A percentile compares a stretch with the other conserved stretches of the same genome.
Conservation (phyloP, 2,113 vertebrate species). For the Heloderma charlesbogerti region DNA sequence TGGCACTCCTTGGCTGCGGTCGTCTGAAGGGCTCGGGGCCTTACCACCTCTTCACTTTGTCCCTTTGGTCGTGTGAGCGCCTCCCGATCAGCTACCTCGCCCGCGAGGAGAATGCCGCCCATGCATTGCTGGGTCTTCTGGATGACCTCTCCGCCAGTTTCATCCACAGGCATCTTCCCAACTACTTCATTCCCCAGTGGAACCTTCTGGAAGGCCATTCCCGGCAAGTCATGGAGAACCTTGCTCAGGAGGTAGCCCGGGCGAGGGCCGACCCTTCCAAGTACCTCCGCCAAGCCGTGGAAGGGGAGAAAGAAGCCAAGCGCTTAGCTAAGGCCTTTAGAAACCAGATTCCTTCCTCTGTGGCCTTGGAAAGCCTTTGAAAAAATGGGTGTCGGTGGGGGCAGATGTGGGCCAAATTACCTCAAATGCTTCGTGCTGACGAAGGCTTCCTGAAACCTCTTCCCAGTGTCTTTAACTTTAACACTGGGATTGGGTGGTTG, state of each 20-base stretch:
- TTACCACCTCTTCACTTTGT: slow-evolving; percentile 44
- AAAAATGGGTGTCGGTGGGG: slow-evolving; percentile 11
- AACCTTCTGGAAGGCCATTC: slow-evolving; percentile 38
- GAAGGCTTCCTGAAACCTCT: neutral
- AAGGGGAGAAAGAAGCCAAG: slow-evolving; percentile 66
- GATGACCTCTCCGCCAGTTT: slow-evolving; percentile 40
- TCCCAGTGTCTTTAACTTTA: neutral
- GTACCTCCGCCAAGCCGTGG: slow-evolving; percentile 28
- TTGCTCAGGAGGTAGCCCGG: slow-evolving; percentile 15
- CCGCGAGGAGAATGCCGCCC: slow-evolving; percentile 37
- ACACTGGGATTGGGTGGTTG: neutral
- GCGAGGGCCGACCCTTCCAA: slow-evolving; percentile 23
- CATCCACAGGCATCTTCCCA: slow-evolving; percentile 30
- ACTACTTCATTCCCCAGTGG: slow-evolving; percentile 49
- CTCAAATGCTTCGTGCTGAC: neutral
- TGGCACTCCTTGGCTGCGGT: neutral
- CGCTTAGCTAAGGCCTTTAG: slow-evolving; percentile 57
- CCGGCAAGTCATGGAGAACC: neutral
- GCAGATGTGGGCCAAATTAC: neutral
- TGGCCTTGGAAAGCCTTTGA: accelerated
- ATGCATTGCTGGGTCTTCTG: slow-evolving; percentile 35
- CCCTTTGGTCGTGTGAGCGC: slow-evolving; percentile 42
- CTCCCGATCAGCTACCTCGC: slow-evolving; percentile 27
- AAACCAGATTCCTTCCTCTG: neutral
- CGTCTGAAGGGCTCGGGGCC: slow-evolving; percentile 10